A percentile compares a stretch with the other conserved stretches of the same genome.
These are phyloP conservation scores for Macrotis lagotis DNA, from an alignment of 2,113 vertebrate genomes.

Conservation along the genomic window DNA sequence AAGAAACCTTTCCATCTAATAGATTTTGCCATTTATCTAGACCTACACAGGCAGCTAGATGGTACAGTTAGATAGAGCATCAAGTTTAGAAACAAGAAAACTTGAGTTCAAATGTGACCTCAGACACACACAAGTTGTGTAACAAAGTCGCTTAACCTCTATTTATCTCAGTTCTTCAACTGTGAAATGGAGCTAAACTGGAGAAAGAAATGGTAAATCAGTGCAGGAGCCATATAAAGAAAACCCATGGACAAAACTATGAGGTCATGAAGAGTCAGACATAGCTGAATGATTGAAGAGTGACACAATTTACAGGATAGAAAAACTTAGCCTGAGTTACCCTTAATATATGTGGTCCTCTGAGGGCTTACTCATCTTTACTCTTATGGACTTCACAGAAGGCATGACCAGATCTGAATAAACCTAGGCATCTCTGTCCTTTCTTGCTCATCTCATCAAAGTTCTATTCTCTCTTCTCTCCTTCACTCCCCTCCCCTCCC, in stretches of 20 bases:
- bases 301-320: neutral
- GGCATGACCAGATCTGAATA: neutral
- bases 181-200: neutral
- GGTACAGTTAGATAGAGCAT: neutral
- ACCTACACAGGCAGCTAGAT: neutral
- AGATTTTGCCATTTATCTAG: neutral
- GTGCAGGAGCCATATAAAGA: neutral
- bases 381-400: neutral
- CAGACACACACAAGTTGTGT: neutral
- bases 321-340: neutral
- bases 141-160: neutral
- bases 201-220: neutral
- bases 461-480: neutral
- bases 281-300: neutral
- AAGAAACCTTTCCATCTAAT: neutral
- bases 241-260: too few relatives aligned
- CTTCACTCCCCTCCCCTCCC: too few relatives aligned
- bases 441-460: neutral
- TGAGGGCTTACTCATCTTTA: neutral
- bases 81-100: neutral
- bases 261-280: neutral
- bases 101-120: neutral
- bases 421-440: neutral
- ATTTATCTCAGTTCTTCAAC: neutral
- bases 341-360: neutral